Base-by-base conservation (phyloP, 2,797 vertebrate genomes). In the Xenentodon cancila region DNA sequence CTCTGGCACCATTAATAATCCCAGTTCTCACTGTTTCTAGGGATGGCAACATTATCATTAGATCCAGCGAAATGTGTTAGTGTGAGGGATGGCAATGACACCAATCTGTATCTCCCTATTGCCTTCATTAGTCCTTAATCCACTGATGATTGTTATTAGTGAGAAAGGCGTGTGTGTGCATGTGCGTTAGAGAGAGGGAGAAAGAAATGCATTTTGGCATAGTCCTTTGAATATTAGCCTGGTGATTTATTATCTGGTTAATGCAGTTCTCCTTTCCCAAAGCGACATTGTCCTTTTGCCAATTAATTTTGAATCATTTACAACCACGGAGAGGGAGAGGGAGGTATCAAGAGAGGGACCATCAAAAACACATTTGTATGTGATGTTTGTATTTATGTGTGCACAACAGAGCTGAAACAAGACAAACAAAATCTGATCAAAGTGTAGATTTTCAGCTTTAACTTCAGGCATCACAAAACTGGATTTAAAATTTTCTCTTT, bases 101-200 rank as follows among this genome's bases (percentile, higher is more conserved):
- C 45, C 66, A 63, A 68, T 66, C 73, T 78, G 57, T 21, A 79
- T 72, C 69, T 84, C 86, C 69, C 80, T 49, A 32, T 72, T 71
- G 87, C 77, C 82, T 90, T 82, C 84, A 90, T 90, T 88, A 90
- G 68, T 60, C 59, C 57, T 79, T 89, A 89, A 91, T 89, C 87
- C 83, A 87, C 77, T 83, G 80, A 87, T 89, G 84, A 90, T 88
- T 68, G 8, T 84, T 88, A 85, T 86, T 85, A 81, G 77, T 67
- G 47, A 64, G 75, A 73, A 43, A 76, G 68, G 54, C n/a, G 20
- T 32, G 34, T 54, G 32, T 30, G 40, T 54, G 50, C 25, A 5
- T 25, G 25, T 25, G 25, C 5, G 25, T 25, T 25, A 25, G 25
- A 5, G 25, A 30, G 25, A 42, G 53, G 18, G 32, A 40, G 27